These are phyloP conservation scores for Heliconius charithonia DNA, from an alignment of 2,888 invertebrate species.

Conservation along the genomic window DNA sequence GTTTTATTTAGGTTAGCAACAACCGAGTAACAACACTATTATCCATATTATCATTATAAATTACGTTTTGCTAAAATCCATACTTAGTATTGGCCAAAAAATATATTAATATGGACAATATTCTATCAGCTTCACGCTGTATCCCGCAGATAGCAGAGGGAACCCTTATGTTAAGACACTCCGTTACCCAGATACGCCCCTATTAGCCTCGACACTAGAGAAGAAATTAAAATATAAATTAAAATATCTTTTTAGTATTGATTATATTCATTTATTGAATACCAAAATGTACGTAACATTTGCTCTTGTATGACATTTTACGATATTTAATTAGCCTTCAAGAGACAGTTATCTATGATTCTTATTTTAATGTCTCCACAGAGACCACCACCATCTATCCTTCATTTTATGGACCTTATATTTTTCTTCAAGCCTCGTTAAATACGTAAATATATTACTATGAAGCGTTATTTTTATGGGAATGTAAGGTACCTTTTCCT, in stretches of 20 bases:
- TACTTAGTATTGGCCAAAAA: background rate
- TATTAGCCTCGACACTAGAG: too few relatives aligned
- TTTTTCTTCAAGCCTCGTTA: slow-evolving; percentile 36
- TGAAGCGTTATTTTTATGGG: slow-evolving; percentile 16
- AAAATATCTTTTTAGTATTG: too few relatives aligned
- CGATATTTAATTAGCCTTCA: slow-evolving; percentile 26
- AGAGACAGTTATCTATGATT: slow-evolving; percentile 32
- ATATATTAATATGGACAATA: background rate
- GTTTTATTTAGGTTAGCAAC: slow-evolving; percentile 12
- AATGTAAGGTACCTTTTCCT: too few relatives aligned
- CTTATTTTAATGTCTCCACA: slow-evolving; percentile 36
- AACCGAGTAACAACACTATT: background rate
- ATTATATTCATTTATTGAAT: background rate
- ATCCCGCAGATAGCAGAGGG: too few relatives aligned
- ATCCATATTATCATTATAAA: background rate
- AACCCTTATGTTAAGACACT: too few relatives aligned
- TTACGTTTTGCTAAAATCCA: background rate
- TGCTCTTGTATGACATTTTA: background rate
- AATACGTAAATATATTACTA: slow-evolving; percentile 29
- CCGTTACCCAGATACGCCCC: too few relatives aligned
- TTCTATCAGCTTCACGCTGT: too few relatives aligned
- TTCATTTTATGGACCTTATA: slow-evolving; percentile 38
- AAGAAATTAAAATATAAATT: too few relatives aligned
- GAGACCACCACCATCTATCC: slow-evolving; percentile 31
- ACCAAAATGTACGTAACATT: background rate